Evolutionary conservation across 2,113 vertebrate species (phyloP), one percentile per base, ranked within the genome.

Genomic region (Perognathus longimembris): DNA sequence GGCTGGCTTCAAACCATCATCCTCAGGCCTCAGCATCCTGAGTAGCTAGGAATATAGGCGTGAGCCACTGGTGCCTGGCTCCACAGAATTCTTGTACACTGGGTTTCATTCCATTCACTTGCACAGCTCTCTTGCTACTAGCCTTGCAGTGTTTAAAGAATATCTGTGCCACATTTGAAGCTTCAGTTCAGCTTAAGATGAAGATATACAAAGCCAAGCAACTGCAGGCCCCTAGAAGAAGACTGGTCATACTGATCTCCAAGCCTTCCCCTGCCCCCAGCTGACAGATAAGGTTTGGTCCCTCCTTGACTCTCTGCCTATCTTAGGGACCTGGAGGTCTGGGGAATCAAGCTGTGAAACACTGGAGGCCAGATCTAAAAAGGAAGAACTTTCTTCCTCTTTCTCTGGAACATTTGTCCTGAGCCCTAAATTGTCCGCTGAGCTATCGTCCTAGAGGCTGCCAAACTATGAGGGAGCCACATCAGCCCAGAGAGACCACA

Each of bases 111-210:
- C 61, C 76, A 75, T 91, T 83, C 30, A 70, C 83, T 94, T 69
- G 22, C 22, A 70, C 86, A 77, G 83, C 79, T 96, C 0, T 6
- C 20, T 92, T 32, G 11, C 64, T 74, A 15, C 5, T 50, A 92
- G 83, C 76, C 76, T 0, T 32, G 77, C 93, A 30, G 14, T 45
- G 69, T 11, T 90, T 63, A 54, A 77, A 32, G 28, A 95, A 86
- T 73, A 18, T 89, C 15, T 95, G 73, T 93, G 83, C 57, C 45
- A 92, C 74, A 85, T 96, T 97, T 95, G 87, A 85, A 96, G 67
- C 54, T 30, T 61, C 21, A 45, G 1, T 9, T 59, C 40, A 17
- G 32, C 50, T 28, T 14, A n/a, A 54, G 34, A 78, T 10, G 50
- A 90, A 71, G 64, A 36, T 8, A 1, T 8, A 30, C 21, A n/a